Evolutionary conservation across 92 coral and sea anemone genomes (phyloP).

Genomic region (Galaxea fascicularis): DNA sequence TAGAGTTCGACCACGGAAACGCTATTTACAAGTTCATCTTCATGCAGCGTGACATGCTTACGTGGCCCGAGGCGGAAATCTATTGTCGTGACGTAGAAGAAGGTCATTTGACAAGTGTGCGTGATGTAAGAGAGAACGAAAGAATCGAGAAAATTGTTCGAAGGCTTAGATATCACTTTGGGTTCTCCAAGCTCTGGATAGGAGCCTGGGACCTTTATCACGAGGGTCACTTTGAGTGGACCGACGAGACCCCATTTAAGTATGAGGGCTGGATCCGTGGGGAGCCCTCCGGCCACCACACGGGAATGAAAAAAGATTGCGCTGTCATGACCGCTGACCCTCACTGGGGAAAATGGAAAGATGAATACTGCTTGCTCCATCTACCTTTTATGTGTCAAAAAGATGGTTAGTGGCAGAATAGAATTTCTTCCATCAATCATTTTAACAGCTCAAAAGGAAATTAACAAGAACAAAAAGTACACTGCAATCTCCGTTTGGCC

Average conservation of each 20-base stretch:
- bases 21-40: conserved; percentile 74
- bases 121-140: background rate
- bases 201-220: conserved; percentile 64
- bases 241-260: conserved; percentile 56
- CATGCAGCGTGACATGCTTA: conserved; percentile 65
- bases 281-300: background rate
- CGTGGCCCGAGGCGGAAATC: conserved; percentile 79
- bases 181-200: conserved; percentile 72
- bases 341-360: conserved; percentile 59
- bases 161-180: background rate
- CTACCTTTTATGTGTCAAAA: background rate
- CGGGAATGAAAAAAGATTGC: background rate
- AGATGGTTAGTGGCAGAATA: background rate
- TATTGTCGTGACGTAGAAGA: conserved; percentile 72
- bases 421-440: no score
- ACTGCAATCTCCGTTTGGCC: no score
- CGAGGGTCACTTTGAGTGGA: conserved; percentile 58
- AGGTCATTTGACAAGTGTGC: background rate
- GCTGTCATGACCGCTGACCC: background rate
- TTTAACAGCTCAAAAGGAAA: no score
- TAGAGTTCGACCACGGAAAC: conserved; percentile 1
- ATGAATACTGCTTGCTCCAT: conserved; percentile 43
- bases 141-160: background rate
- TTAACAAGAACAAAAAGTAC: no score
- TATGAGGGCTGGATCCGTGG: conserved; percentile 67